These are phyloP conservation scores for Pachyuromys duprasi DNA, from an alignment of 2,797 vertebrate species.

Conservation along the genomic window DNA sequence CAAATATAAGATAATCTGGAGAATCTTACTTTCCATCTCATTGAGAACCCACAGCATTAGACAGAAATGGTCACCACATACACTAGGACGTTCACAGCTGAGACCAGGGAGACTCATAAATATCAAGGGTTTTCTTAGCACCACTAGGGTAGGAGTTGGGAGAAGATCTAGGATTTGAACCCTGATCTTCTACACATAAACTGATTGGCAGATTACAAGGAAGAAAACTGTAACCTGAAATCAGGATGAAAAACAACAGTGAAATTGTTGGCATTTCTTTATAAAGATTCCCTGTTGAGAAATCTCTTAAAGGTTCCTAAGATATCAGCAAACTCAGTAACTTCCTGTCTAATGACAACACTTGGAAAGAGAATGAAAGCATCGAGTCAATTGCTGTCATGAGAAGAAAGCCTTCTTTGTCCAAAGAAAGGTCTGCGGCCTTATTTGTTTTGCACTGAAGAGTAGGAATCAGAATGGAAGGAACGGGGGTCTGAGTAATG, in stretches of 20 bases:
- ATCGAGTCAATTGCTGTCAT: not conserved
- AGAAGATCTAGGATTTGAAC: not conserved
- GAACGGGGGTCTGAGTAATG: not conserved
- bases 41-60: not conserved
- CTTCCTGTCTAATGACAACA: not conserved
- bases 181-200: not conserved
- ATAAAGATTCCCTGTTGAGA: not conserved
- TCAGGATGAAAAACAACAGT: not conserved
- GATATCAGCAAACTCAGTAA: not conserved
- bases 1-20: not conserved
- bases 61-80: not conserved
- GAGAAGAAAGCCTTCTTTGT: not conserved
- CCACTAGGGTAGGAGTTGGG: not conserved
- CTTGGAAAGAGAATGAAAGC: not conserved
- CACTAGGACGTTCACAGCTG: not conserved
- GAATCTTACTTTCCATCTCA: not conserved
- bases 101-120: not conserved
- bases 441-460: not conserved
- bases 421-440: not conserved
- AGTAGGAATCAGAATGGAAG: not conserved
- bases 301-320: slow-evolving; percentile 12
- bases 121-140: not conserved
- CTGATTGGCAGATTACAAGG: not conserved
- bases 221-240: not conserved
- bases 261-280: not conserved